Conservation (phyloP, 1,140 invertebrate species). For the Brachionus rubens region DNA sequence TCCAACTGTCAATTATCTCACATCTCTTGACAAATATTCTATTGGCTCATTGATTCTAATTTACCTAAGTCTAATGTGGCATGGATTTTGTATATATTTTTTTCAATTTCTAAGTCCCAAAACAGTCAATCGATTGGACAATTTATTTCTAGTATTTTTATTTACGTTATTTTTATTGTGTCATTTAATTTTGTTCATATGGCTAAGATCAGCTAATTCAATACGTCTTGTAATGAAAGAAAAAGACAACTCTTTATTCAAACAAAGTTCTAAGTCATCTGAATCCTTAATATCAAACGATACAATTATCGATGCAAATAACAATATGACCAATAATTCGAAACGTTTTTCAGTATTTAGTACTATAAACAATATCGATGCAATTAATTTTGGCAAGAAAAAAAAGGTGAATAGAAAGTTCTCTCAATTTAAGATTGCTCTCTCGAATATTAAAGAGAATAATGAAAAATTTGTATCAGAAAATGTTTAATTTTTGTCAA, state of each 20-base stretch:
- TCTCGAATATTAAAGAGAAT: too few relatives aligned
- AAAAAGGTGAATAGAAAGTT: too few relatives aligned
- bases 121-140: neutral
- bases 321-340: neutral
- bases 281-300: neutral
- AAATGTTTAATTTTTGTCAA: too few relatives aligned
- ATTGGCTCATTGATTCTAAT: neutral
- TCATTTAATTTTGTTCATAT: neutral
- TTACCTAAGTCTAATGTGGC: slow-evolving; percentile 19
- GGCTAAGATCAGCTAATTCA: slow-evolving; percentile 9
- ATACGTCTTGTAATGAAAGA: neutral
- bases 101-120: neutral
- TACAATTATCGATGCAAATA: neutral
- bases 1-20: slow-evolving; percentile 58
- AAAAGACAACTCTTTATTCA: neutral
- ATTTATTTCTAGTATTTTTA: neutral
- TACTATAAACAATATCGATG: neutral
- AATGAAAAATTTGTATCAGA: too few relatives aligned
- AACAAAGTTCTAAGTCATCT: neutral
- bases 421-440: too few relatives aligned
- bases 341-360: neutral
- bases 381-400: neutral
- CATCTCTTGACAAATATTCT: slow-evolving; percentile 45
- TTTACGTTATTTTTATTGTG: neutral
- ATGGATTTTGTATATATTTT: neutral